Base-by-base conservation (phyloP, 1,140 invertebrate genomes). In the Aphaenogaster floridana region DNA sequence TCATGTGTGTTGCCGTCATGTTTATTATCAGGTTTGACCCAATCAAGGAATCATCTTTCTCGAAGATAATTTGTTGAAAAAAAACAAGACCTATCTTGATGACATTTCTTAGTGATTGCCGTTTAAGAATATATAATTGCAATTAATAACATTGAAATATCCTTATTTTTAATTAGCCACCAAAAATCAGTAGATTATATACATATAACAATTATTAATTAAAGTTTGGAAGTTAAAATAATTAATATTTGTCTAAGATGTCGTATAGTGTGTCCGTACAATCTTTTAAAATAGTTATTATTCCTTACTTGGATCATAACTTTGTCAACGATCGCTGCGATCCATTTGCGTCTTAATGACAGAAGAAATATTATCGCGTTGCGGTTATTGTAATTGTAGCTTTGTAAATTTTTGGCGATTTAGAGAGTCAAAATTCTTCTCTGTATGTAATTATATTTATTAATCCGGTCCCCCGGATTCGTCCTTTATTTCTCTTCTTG, bases 1-100 rank as follows among this genome's bases (percentile, higher is more conserved):
- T 89, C 91, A 90, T 91, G 92, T 92, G 90, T 93, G 90, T 93
- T 92, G 91, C 88, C 89, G 87, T 92, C 36, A 88, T 92, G 88
- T 88, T 92, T 88, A 93, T 74, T 83, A 63, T 87, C 63, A 81
- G 77, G 17, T 13, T 86, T 88, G 78, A 57, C 89, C 86, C 66
- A 86, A 85, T 59, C 69, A 54, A 86, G 77, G 74, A 87, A 59
- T 87, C n/a, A 57, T 39, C 9, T 57, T 57, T 21, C 9, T 76
- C 36, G 5, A 42, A 57, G 3, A 42, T 7, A 76, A 59, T 42
- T 2, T 2, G 1, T 59, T 42, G 0, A 34, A 28, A 45, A 4
- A 42, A 63, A 5, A 45, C 2, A 77, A 34, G 28, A 45, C n/a
- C 0, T 6, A 57, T n/a, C n/a, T 74, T 17, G 28, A 28, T 28